Base-by-base conservation (phyloP, 2,888 invertebrate species). In the Platynereis dumerilii region DNA sequence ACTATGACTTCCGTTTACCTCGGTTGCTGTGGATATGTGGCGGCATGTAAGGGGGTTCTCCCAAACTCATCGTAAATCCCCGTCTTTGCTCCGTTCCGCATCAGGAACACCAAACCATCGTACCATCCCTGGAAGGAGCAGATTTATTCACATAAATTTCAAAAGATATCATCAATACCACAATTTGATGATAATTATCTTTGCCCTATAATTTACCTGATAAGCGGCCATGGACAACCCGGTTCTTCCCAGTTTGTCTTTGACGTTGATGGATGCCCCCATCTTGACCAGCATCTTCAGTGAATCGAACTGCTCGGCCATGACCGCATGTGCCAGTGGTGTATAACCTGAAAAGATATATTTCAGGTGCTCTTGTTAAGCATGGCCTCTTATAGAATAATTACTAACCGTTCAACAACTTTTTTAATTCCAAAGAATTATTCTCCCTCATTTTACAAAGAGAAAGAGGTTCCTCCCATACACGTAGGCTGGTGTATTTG, bases 251-350 rank as follows among this genome's bases (percentile, higher is more conserved):
- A 77, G 65, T 28, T 72, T 68, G 66, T 80, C 80, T 64, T 78
- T 77, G 1, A 75, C 72, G 66, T 81, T 77, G 5, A 80, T 75
- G 61, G 76, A 74, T 22, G 80, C 78, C 12, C 81, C 81, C 75
- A 80, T 78, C 63, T 79, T 79, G 27, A 79, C 74, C 60, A 81
- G 73, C 27, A 73, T 67, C 61, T 80, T 80, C 17, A 78, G 72
- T 2, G 74, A 72, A 7, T 66, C 70, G 15, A 80, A 64, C 58
- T 80, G 77, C 56, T 76, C 71, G 5, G 70, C 69, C 61, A 72
- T 71, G 1, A 78, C 76, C 1, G 80, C 78, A 54, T 75, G 75
- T 0, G 70, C 74, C 27, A 80, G 68, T 3, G 80, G 80, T 0
- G 78, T 78, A 27, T 72, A 66, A 1, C 80, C 80, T 80, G 69